Conservation (phyloP, 2,888 invertebrate genomes). For the Drosophila tripunctata region DNA sequence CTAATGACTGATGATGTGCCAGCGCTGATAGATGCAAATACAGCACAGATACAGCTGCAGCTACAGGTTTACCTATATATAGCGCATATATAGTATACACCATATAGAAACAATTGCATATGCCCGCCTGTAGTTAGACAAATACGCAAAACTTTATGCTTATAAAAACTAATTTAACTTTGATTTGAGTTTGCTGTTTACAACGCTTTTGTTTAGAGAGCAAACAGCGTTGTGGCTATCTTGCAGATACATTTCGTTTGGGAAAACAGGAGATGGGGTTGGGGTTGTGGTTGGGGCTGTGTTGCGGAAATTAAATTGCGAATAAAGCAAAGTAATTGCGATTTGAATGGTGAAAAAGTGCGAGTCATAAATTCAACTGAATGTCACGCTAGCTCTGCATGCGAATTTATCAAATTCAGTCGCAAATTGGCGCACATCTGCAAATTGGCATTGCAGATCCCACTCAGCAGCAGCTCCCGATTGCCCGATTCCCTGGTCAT, state of each 20-base stretch:
- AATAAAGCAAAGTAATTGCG: slow-evolving; percentile 79
- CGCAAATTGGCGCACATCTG: slow-evolving; percentile 78
- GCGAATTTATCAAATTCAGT: slow-evolving; percentile 81
- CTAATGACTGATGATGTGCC: slow-evolving; percentile 81
- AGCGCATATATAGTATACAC: neutral
- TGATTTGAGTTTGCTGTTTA: slow-evolving; percentile 39
- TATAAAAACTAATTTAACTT: neutral
- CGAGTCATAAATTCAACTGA: slow-evolving; percentile 81
- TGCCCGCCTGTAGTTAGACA: slow-evolving; percentile 32
- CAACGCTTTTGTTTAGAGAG: slow-evolving; percentile 58
- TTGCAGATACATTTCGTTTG: slow-evolving; percentile 29
- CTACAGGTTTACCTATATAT: slow-evolving; percentile 7
- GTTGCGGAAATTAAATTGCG: slow-evolving; percentile 74
- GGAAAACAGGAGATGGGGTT: too few species aligned
- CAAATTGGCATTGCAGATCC: slow-evolving; percentile 65
- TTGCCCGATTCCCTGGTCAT: slow-evolving; percentile 17
- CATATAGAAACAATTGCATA: slow-evolving; percentile 9
- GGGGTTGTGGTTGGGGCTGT: too few species aligned
- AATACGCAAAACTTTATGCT: slow-evolving; percentile 46
- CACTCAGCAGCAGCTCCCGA: slow-evolving; percentile 16
- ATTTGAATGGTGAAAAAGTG: slow-evolving; percentile 79
- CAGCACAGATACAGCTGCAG: slow-evolving; percentile 28
- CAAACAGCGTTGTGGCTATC: slow-evolving; percentile 43
- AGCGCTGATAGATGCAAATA: slow-evolving; percentile 76
- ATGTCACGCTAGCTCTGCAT: slow-evolving; percentile 79